Conservation (phyloP, 2,888 invertebrate species). For the Slavum lentiscoides region DNA sequence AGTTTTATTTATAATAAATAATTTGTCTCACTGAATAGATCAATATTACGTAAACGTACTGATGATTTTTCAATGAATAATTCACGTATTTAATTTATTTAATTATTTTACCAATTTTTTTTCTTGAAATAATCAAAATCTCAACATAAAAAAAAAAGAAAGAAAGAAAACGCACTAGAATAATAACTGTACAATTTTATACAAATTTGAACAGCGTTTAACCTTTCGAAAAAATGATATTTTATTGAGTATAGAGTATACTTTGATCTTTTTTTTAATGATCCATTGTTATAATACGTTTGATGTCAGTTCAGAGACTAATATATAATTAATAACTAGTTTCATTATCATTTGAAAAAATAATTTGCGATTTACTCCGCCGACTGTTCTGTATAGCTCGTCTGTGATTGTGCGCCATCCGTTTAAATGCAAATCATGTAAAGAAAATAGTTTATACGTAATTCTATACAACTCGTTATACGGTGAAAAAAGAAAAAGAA, state of each 20-base stretch:
- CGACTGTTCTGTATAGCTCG: too few species aligned
- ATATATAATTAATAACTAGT: constrained; percentile 34
- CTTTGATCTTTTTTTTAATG: constrained; percentile 8
- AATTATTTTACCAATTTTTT: not conserved
- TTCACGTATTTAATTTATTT: not conserved
- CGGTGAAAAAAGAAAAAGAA: too few species aligned
- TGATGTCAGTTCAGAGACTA: not conserved
- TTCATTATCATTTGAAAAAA: not conserved
- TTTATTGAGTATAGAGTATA: not conserved
- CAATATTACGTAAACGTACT: not conserved
- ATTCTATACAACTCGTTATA: not conserved
- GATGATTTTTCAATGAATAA: not conserved
- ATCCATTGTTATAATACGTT: not conserved
- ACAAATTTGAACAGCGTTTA: too few species aligned
- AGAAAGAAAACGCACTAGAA: not conserved
- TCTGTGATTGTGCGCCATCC: too few species aligned
- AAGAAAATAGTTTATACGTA: constrained; percentile 23
- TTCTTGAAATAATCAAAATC: not conserved
- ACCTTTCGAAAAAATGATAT: not conserved
- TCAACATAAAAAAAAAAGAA: too few species aligned
- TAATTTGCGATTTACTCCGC: not conserved
- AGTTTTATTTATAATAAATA: too few species aligned
- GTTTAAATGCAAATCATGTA: constrained; percentile 24
- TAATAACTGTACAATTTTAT: not conserved
- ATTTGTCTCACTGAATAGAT: not conserved